Percentiles rank a stretch among this genome's conserved stretches.
Evolutionary conservation across 2,113 vertebrate species (phyloP).

Genomic region (Oxyruncus cristatus): DNA sequence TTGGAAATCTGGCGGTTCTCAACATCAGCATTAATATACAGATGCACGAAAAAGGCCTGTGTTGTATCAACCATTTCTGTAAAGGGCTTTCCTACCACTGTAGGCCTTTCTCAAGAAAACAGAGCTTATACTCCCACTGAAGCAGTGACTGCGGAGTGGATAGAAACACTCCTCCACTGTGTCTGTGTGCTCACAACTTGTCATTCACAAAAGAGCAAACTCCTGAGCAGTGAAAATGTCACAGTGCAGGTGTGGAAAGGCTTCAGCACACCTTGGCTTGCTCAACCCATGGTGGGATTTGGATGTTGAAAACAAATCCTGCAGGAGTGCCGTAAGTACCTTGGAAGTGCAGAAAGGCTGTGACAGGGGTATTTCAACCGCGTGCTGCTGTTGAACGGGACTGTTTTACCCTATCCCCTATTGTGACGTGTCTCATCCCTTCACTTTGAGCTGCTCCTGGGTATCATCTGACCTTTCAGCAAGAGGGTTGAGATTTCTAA

Average conservation of each 20-base stretch:
- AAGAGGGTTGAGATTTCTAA: neutral
- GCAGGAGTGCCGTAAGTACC: neutral
- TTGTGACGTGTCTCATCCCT: neutral
- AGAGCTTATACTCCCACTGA: neutral
- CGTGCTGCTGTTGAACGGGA: neutral
- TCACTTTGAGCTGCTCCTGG: neutral
- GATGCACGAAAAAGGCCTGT: neutral
- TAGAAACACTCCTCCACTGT: neutral
- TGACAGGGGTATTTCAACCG: neutral
- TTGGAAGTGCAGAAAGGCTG: neutral
- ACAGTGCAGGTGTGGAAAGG: neutral
- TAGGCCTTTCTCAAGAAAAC: neutral
- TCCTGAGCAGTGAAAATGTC: neutral
- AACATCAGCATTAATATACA: neutral
- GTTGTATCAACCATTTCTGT: neutral
- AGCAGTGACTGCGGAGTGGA: neutral
- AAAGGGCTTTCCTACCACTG: neutral
- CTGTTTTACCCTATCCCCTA: neutral
- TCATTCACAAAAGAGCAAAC: neutral
- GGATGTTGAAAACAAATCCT: neutral
- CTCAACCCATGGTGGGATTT: neutral
- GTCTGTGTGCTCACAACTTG: neutral
- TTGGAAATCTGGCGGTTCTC: neutral
- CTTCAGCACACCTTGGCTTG: neutral
- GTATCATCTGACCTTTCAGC: neutral